Conservation (phyloP, 2,113 vertebrate genomes). For the Zosterops borbonicus region DNA sequence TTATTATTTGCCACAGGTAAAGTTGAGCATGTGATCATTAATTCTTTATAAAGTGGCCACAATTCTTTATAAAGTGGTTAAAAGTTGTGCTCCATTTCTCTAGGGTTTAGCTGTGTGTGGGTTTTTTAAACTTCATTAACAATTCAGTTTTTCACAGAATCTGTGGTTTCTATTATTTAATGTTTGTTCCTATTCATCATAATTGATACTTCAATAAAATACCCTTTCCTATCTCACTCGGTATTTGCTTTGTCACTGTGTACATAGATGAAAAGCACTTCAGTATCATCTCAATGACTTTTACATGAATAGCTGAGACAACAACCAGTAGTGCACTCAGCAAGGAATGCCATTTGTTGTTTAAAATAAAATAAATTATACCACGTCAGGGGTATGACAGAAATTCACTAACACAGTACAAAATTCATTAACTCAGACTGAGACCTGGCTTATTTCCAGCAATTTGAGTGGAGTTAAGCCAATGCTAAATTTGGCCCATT, state of each 20-base stretch:
- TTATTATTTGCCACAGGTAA: neutral
- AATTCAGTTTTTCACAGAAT: neutral
- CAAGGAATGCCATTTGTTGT: neutral
- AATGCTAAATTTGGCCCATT: conserved; percentile 12
- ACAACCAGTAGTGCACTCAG: neutral
- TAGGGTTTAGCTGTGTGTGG: neutral
- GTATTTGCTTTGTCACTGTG: neutral
- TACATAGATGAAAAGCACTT: neutral
- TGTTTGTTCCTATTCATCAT: neutral
- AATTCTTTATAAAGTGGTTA: neutral
- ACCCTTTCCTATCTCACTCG: neutral
- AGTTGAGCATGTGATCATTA: neutral
- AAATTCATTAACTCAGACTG: conserved; percentile 11
- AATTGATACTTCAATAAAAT: neutral
- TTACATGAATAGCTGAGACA: neutral
- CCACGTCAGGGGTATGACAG: neutral
- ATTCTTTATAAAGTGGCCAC: neutral
- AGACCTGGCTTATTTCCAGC: neutral
- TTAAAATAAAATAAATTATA: neutral
- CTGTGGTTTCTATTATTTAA: neutral
- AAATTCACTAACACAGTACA: neutral
- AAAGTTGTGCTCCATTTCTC: neutral
- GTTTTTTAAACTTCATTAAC: neutral
- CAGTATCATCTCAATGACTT: neutral
- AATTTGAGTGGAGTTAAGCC: neutral